These are phyloP conservation scores for Torymus texanus DNA, from an alignment of 2,888 invertebrate species.

Conservation along the genomic window DNA sequence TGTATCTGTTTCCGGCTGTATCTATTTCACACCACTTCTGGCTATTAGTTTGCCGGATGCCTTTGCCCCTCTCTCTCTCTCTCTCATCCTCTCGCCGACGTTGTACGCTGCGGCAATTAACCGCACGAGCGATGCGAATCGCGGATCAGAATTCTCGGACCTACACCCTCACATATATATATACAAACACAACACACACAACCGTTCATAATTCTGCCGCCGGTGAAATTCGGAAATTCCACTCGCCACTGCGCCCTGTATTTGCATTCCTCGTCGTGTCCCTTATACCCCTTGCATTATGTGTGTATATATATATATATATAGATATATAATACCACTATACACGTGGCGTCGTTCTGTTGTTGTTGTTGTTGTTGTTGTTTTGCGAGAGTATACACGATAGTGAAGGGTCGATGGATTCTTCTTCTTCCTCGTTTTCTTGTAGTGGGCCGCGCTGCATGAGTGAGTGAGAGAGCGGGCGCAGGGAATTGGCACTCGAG, in stretches of 20 bases:
- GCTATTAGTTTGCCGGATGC: conserved; percentile 46
- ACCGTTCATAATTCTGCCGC: conserved; percentile 16
- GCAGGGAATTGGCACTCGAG: conserved; percentile 22
- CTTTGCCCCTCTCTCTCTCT: conserved; percentile 38
- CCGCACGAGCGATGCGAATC: conserved; percentile 39
- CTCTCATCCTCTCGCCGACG: conserved; percentile 11
- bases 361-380: too few relatives aligned
- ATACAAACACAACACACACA: too few relatives aligned
- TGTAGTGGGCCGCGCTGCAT: too few relatives aligned
- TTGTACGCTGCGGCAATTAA: conserved; percentile 44
- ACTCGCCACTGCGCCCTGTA: background rate
- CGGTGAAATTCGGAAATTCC: conserved; percentile 28
- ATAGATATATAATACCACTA: too few relatives aligned
- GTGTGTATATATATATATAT: too few relatives aligned
- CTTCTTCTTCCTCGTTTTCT: conserved; percentile 20
- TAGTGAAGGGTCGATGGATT: background rate
- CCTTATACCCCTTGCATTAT: too few relatives aligned
- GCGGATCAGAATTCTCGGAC: conserved; percentile 29
- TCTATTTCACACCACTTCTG: conserved; percentile 48
- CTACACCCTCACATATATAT: too few relatives aligned
- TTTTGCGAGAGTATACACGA: too few relatives aligned
- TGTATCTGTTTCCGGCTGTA: conserved; percentile 37
- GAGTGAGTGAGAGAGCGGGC: too few relatives aligned
- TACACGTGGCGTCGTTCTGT: too few relatives aligned
- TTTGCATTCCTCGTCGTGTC: conserved; percentile 33